Evolutionary conservation across 1,140 invertebrate species (phyloP), one percentile per base, ranked within the genome.

Genomic region (Melipona quadrifasciata): DNA sequence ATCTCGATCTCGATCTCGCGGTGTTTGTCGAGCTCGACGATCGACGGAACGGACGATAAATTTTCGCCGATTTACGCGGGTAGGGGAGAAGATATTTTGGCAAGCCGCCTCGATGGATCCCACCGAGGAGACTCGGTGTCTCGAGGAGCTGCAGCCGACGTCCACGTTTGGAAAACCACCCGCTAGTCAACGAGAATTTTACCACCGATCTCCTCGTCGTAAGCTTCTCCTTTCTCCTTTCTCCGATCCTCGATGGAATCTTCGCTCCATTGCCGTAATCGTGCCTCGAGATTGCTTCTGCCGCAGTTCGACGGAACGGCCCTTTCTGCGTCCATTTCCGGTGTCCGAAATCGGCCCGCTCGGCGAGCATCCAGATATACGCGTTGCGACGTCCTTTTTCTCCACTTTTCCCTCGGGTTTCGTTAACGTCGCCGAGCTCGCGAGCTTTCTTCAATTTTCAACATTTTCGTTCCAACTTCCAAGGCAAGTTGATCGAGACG

Each of bases 181-280:
- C 89, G 87, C 70, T 71, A 77, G 88, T 78, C 84, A 90, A 53
- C 58, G 87, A 79, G 71, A 92, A 92, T 91, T 92, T 93, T 88
- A 91, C 83, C 84, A 74, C 71, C 47, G 34, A 47, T 78, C 58
- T 58, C n/a, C 19, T 5, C 77, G 27, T 53, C 55, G 4, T 61
- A 78, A 57, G 65, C 74, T 53, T 58, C 39, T 86, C 72, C 57
- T 76, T 34, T n/a, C 76, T 19, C 19, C 27, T 3, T 61, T 3
- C 5, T 6, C n/a, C 27, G 71, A 82, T 83, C 53, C 85, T 82
- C 85, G 39, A 47, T 86, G 75, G 85, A 92, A 94, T 92, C 92
- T 79, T 78, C 82, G 71, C 79, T 80, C 86, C 72, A 34, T 47
- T 58, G 87, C 88, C 34, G 39, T 47, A 47, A 47, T 47, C 39